phyloP scores from a whole-genome alignment of 1,140 invertebrate species.

The Caligus rogercresseyi region DNA sequence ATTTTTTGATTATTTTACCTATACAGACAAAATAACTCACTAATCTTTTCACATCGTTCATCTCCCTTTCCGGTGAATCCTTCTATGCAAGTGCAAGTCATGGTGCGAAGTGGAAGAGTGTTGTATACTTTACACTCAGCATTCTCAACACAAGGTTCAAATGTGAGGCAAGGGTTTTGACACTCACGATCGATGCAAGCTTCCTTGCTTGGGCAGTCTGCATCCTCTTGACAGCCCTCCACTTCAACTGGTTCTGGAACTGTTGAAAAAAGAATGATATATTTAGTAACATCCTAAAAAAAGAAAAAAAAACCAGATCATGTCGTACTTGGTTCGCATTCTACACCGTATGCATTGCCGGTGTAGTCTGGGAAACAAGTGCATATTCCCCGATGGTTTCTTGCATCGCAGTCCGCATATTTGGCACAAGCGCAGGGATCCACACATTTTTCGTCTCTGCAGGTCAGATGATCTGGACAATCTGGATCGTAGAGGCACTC shows the following conservation, averaged over 20 bases:
- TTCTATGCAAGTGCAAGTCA: constrained; percentile 65
- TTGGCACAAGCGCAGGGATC: constrained; percentile 22
- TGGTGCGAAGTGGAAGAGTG: constrained; percentile 58
- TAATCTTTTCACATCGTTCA: neutral
- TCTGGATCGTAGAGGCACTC: constrained; percentile 23
- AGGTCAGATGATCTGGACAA: neutral
- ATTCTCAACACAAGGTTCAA: constrained; percentile 26
- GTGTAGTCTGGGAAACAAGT: constrained; percentile 57
- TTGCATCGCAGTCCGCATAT: constrained; percentile 55
- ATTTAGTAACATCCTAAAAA: neutral
- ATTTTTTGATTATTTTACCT: neutral
- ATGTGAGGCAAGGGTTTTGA: constrained; percentile 25
- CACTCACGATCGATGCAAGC: constrained; percentile 37
- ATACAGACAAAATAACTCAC: neutral
- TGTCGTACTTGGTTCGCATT: constrained; percentile 53
- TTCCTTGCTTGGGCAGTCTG: constrained; percentile 35
- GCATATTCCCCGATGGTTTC: constrained; percentile 45
- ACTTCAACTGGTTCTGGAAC: constrained; percentile 16
- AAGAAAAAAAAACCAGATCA: too few relatives aligned
- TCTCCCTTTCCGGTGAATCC: constrained; percentile 40
- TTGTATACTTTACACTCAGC: constrained; percentile 47
- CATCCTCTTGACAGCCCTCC: constrained; percentile 49
- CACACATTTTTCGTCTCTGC: constrained; percentile 8
- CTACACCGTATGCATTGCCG: constrained; percentile 55
- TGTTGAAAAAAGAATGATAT: constrained; percentile 12